A percentile compares a stretch with the other conserved stretches of the same genome.
Conservation (phyloP, 1,140 invertebrate species). For the Eueides isabella region DNA sequence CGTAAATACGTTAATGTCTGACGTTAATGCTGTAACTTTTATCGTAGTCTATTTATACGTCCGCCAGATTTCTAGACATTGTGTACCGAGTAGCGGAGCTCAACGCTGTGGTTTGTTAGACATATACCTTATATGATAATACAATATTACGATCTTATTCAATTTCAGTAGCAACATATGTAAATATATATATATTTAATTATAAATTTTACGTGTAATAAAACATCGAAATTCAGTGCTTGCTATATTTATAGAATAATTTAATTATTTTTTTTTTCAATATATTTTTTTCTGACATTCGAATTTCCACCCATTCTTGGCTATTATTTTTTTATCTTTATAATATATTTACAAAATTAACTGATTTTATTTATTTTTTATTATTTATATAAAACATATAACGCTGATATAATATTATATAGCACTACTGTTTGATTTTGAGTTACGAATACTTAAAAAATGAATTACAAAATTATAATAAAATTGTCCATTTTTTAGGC, state of each 20-base stretch:
- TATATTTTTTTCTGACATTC: slow-evolving; percentile 43
- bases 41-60: too few species aligned
- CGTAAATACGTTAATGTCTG: too few species aligned
- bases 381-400: background rate
- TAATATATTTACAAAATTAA: background rate
- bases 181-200: slow-evolving; percentile 58
- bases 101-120: background rate
- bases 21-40: too few species aligned
- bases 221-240: slow-evolving; percentile 79
- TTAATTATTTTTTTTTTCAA: slow-evolving; percentile 41
- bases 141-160: slow-evolving; percentile 43
- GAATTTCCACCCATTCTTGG: slow-evolving; percentile 32
- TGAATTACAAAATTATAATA: too few species aligned
- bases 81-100: too few species aligned
- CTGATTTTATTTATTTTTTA: background rate
- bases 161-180: slow-evolving; percentile 56
- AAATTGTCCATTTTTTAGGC: too few species aligned
- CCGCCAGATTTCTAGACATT: background rate
- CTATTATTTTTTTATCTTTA: background rate
- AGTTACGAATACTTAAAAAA: too few species aligned
- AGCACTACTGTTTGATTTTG: too few species aligned
- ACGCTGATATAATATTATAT: too few species aligned
- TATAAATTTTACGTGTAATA: slow-evolving; percentile 71
- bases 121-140: slow-evolving; percentile 40
- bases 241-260: slow-evolving; percentile 70